Evolutionary conservation across 2,888 invertebrate genomes (phyloP).

Genomic region (Malachius bipustulatus): DNA sequence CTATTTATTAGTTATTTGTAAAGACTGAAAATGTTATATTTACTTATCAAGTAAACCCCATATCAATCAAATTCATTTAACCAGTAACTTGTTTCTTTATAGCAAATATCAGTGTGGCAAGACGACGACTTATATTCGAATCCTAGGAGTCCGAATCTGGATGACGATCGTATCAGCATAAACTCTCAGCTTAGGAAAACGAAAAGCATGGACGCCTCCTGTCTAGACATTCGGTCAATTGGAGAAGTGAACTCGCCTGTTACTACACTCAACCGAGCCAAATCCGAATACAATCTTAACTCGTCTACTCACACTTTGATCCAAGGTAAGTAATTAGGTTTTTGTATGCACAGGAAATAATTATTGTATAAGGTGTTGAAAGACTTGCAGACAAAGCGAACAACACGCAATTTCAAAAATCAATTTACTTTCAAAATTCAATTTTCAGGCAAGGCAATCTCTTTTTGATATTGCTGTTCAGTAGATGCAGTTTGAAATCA

Average conservation of each 20-base stretch:
- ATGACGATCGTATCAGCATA: conserved; percentile 64
- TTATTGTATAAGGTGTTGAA: too few relatives aligned
- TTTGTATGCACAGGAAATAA: background rate
- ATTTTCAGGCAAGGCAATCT: too few relatives aligned
- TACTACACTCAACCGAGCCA: conserved; percentile 63
- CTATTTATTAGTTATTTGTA: too few relatives aligned
- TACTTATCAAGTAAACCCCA: too few relatives aligned
- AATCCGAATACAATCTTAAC: conserved; percentile 78
- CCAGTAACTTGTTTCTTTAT: conserved; percentile 23
- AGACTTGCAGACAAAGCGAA: too few relatives aligned
- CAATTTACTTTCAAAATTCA: too few relatives aligned
- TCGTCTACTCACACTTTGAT: conserved; percentile 58
- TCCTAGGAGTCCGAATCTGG: conserved; percentile 45
- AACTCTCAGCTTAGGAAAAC: conserved; percentile 75
- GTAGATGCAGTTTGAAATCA: too few relatives aligned
- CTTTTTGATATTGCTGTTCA: too few relatives aligned
- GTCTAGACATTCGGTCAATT: conserved; percentile 67
- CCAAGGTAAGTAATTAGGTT: conserved; percentile 41
- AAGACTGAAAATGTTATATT: too few relatives aligned
- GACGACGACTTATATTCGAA: conserved; percentile 63
- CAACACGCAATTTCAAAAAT: too few relatives aligned
- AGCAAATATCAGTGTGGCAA: conserved; percentile 73
- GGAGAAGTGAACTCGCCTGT: conserved; percentile 51
- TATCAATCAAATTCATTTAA: too few relatives aligned
- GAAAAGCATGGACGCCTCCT: conserved; percentile 80